phyloP scores from a whole-genome alignment of 1,140 invertebrate genomes.

The Drosophila neocordata region DNA sequence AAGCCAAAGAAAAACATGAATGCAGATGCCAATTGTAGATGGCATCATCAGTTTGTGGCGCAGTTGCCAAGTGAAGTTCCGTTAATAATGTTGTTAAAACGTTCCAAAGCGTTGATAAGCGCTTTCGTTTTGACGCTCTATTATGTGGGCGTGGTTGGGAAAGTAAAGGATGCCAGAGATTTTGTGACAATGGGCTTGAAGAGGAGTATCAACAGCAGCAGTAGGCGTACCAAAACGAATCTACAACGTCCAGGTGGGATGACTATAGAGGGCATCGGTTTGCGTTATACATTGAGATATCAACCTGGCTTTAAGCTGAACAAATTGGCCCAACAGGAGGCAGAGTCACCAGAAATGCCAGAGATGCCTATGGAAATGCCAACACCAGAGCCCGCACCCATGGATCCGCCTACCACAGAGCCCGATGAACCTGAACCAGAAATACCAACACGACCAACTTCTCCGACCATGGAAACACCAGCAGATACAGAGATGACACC shows the following conservation, averaged over 20 bases:
- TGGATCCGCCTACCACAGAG: slow-evolving; percentile 14
- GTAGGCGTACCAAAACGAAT: slow-evolving; percentile 33
- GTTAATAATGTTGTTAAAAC: slow-evolving; percentile 79
- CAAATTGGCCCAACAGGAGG: slow-evolving; percentile 50
- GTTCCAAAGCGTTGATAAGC: slow-evolving; percentile 67
- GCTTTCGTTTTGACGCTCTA: slow-evolving; percentile 71
- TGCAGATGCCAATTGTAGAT: slow-evolving; percentile 27
- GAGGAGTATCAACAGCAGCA: slow-evolving; percentile 37
- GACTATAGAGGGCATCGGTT: slow-evolving; percentile 48
- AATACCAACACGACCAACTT: slow-evolving; percentile 50
- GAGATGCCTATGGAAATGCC: slow-evolving; percentile 44
- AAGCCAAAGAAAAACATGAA: slow-evolving; percentile 66
- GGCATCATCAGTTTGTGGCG: slow-evolving; percentile 29
- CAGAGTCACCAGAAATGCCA: slow-evolving; percentile 10
- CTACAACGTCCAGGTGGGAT: slow-evolving; percentile 46
- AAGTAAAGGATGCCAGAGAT: slow-evolving; percentile 34
- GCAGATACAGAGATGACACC: slow-evolving; percentile 9
- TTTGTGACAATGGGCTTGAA: slow-evolving; percentile 66
- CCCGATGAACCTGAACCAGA: slow-evolving; percentile 68
- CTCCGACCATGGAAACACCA: slow-evolving; percentile 24
- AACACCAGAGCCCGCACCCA: slow-evolving; percentile 36
- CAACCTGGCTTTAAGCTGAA: slow-evolving; percentile 59
- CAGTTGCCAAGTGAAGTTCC: slow-evolving; percentile 69
- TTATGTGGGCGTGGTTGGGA: slow-evolving; percentile 61
- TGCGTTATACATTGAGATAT: slow-evolving; percentile 59